A percentile compares a stretch with the other conserved stretches of the same genome.
Conservation (phyloP, 2,888 invertebrate species). For the Drosophila austrosaltans region DNA sequence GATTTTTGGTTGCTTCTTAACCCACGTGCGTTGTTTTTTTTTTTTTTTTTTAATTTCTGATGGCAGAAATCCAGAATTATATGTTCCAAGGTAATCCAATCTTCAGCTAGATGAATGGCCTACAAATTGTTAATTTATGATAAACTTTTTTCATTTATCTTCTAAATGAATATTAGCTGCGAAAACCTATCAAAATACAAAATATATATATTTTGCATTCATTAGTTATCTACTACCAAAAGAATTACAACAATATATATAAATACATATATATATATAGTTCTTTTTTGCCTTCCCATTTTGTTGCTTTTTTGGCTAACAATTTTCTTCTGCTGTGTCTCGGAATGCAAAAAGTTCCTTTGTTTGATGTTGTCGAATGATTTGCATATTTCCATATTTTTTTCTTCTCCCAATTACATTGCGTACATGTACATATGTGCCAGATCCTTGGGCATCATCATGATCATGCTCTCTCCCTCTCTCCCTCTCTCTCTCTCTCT, state of each 20-base stretch:
- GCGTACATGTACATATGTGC: conserved; percentile 43
- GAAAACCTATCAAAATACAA: conserved; percentile 29
- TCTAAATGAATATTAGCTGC: conserved; percentile 42
- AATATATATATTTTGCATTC: conserved; percentile 14
- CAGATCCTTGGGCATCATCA: conserved; percentile 21
- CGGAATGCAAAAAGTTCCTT: conserved; percentile 45
- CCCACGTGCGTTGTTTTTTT: conserved; percentile 1
- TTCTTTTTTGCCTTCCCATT: conserved; percentile 15
- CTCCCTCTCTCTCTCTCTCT: neutral
- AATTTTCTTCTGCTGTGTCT: conserved; percentile 24
- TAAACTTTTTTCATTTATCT: conserved; percentile 20
- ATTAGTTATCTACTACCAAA: conserved; percentile 19
- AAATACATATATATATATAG: neutral
- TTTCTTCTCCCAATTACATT: conserved; percentile 68
- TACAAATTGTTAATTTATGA: conserved; percentile 23
- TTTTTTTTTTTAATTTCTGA: neutral
- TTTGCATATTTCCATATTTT: conserved; percentile 77
- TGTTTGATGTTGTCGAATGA: conserved; percentile 69
- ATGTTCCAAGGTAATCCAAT: conserved; percentile 3
- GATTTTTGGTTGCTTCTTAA: neutral
- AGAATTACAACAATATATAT: too few relatives aligned
- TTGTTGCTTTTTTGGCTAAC: conserved; percentile 28
- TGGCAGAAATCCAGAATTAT: neutral
- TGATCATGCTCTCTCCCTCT: neutral
- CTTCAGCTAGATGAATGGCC: conserved; percentile 11